Evolutionary conservation across 2,888 invertebrate species (phyloP).

Genomic region (Tillus elongatus): DNA sequence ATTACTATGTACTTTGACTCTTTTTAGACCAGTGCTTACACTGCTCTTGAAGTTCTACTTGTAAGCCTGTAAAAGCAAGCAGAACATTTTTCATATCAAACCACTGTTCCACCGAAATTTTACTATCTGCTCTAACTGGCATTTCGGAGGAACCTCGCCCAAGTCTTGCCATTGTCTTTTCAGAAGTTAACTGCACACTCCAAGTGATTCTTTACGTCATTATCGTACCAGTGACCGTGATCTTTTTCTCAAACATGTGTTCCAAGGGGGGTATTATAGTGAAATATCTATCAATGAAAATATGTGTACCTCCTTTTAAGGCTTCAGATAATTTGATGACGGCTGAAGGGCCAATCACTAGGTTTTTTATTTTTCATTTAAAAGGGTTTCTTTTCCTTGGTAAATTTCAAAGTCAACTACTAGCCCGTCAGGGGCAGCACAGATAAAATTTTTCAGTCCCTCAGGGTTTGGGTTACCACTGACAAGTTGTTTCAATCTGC

Average conservation of each 20-base stretch:
- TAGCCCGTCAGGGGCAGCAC: slow-evolving; percentile 23
- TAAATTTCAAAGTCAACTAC: slow-evolving; percentile 27
- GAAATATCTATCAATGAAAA: no score
- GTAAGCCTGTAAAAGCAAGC: not conserved
- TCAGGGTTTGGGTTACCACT: slow-evolving; percentile 27
- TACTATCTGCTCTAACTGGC: not conserved
- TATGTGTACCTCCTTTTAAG: no score
- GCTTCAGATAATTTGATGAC: no score
- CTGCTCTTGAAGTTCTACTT: not conserved
- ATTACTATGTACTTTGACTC: no score
- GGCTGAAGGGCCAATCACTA: no score
- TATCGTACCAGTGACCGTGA: no score
- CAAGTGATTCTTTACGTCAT: no score
- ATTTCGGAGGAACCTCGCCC: not conserved
- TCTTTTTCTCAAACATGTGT: no score
- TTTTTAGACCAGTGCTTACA: slow-evolving; percentile 5
- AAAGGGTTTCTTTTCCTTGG: slow-evolving; percentile 24
- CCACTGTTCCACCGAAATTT: slow-evolving; percentile 4
- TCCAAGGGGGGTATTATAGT: no score
- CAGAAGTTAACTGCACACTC: slow-evolving; percentile 6
- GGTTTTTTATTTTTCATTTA: slow-evolving; percentile 10
- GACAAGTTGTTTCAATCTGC: slow-evolving; percentile 18
- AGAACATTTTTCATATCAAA: no score
- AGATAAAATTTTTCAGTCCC: slow-evolving; percentile 30
- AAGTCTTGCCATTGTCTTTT: slow-evolving; percentile 1